Evolutionary conservation across 2,113 vertebrate species (phyloP).

Genomic region (Mormyrus iriodes): DNA sequence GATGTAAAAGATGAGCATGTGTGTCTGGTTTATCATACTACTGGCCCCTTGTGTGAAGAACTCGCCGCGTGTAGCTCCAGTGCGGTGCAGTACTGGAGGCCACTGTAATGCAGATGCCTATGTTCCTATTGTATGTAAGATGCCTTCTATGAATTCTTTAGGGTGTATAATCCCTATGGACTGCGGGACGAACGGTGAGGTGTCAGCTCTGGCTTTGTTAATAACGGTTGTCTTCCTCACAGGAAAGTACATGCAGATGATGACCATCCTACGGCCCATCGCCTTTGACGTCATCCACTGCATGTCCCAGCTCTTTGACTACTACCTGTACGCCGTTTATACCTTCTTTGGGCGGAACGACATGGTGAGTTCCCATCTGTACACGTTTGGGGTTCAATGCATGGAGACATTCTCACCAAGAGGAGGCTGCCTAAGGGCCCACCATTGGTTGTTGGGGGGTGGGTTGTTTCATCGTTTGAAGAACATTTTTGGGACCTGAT

Average conservation of each 20-base stretch:
- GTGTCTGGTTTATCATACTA: background rate
- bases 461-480: background rate
- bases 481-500: background rate
- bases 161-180: background rate
- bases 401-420: background rate
- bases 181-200: background rate
- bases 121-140: background rate
- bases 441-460: background rate
- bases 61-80: background rate
- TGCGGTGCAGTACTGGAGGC: background rate
- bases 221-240: conserved; percentile 17
- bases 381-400: background rate
- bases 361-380: conserved; percentile 63
- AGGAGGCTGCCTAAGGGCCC: background rate
- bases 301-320: conserved; percentile 96
- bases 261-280: conserved; percentile 96
- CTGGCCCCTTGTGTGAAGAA: background rate
- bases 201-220: background rate
- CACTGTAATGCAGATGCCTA: background rate
- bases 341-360: conserved; percentile 96
- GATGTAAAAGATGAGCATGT: background rate
- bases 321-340: conserved; percentile 94
- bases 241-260: conserved; percentile 99
- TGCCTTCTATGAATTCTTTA: background rate
- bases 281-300: conserved; percentile 98